A percentile compares a stretch with the other conserved stretches of the same genome.
phyloP scores from a whole-genome alignment of 2,888 invertebrate genomes.

The Carpatolechia fugitivella region DNA sequence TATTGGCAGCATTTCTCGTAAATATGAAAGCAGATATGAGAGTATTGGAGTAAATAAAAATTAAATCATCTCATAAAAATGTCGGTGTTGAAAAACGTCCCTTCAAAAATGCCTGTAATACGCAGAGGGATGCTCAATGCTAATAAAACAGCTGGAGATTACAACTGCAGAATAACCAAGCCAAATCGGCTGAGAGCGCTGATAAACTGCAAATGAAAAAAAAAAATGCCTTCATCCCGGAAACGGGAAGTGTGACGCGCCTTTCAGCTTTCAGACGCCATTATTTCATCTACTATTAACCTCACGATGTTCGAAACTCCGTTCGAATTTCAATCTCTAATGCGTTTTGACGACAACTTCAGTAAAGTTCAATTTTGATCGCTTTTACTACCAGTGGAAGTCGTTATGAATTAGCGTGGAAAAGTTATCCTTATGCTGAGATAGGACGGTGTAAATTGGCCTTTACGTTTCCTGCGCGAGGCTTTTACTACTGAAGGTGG shows the following conservation, averaged over 20 bases:
- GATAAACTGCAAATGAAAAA: conserved; percentile 51
- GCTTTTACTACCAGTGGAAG: conserved; percentile 34
- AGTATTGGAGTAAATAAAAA: too few relatives aligned
- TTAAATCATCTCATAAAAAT: too few relatives aligned
- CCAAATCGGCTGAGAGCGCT: conserved; percentile 29
- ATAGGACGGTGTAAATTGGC: conserved; percentile 49
- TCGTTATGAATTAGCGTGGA: conserved; percentile 28
- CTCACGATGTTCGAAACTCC: conserved; percentile 39
- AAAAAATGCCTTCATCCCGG: conserved; percentile 48
- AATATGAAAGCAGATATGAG: too few relatives aligned
- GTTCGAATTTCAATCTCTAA: conserved; percentile 12
- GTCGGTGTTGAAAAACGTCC: not conserved
- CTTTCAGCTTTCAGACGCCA: conserved; percentile 61
- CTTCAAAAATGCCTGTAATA: conserved; percentile 43
- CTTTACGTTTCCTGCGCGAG: conserved; percentile 37
- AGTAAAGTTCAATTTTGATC: conserved; percentile 52
- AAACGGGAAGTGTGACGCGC: conserved; percentile 57
- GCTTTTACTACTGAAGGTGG: not conserved
- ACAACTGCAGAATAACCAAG: conserved; percentile 43
- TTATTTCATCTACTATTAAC: conserved; percentile 60
- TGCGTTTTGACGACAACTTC: conserved; percentile 34
- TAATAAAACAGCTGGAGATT: conserved; percentile 36
- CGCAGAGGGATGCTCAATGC: conserved; percentile 37
- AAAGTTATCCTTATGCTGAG: conserved; percentile 37
- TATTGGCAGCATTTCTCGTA: too few relatives aligned